These are phyloP conservation scores for Dipodomys ordii DNA, from an alignment of 2,113 vertebrate genomes.

Conservation along the genomic window DNA sequence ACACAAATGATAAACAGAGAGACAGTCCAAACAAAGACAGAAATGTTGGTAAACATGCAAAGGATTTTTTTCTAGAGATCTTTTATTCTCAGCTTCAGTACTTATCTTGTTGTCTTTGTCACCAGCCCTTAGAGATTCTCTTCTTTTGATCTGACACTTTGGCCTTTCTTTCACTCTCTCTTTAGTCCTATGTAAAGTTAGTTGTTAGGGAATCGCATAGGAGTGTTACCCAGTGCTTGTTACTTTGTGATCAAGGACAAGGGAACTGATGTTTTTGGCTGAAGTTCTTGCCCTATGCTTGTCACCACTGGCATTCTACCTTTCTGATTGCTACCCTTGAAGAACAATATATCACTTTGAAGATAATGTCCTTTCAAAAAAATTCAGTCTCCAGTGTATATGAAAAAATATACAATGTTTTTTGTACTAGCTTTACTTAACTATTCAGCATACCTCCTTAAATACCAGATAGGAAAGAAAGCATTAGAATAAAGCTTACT, in stretches of 20 bases:
- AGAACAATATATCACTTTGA: background rate
- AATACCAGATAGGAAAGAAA: background rate
- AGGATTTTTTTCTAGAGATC: background rate
- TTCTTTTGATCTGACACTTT: constrained; percentile 44
- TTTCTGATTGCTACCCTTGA: constrained; percentile 15
- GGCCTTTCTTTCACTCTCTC: constrained; percentile 2
- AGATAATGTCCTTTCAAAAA: constrained; percentile 28
- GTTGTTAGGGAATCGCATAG: constrained; percentile 11
- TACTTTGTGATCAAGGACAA: constrained; percentile 58
- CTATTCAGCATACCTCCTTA: background rate
- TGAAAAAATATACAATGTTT: background rate
- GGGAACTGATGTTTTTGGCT: background rate
- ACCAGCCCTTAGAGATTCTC: constrained; percentile 29
- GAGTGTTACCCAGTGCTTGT: background rate
- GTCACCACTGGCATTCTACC: background rate
- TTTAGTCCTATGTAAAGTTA: constrained; percentile 42
- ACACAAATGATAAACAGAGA: constrained; percentile 2
- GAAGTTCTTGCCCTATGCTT: background rate
- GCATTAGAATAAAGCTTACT: background rate
- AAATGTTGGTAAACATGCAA: background rate
- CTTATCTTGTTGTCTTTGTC: constrained; percentile 46
- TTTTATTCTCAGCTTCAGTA: constrained; percentile 49
- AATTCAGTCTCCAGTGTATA: background rate
- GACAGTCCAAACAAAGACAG: background rate
- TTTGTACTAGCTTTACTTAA: background rate